These are phyloP conservation scores for Haemorhous mexicanus DNA, from an alignment of 2,113 vertebrate species.

Conservation along the genomic window DNA sequence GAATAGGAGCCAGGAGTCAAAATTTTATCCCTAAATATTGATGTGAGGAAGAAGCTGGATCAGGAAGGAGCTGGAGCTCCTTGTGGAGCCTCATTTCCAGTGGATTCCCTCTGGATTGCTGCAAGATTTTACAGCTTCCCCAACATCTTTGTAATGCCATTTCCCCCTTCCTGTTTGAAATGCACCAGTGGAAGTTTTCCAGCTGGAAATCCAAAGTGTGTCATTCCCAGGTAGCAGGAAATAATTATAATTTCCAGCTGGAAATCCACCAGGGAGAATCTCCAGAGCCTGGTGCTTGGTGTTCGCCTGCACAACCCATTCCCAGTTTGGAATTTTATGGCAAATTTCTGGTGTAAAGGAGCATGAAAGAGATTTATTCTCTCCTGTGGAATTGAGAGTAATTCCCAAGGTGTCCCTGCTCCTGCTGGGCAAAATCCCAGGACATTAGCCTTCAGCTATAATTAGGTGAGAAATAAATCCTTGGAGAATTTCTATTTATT, in stretches of 20 bases:
- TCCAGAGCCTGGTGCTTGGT: not conserved
- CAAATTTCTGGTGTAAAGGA: not conserved
- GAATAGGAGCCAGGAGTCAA: not conserved
- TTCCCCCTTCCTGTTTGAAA: not conserved
- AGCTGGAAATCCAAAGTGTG: not conserved
- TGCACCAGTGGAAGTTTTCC: accelerated
- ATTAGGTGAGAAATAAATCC: not conserved
- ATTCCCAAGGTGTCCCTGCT: not conserved
- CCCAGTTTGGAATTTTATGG: not conserved
- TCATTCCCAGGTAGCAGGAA: not conserved
- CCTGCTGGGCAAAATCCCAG: not conserved
- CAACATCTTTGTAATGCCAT: not conserved
- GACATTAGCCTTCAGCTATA: not conserved
- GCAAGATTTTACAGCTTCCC: not conserved
- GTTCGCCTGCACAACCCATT: accelerated
- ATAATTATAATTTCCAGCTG: not conserved
- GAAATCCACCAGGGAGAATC: not conserved
- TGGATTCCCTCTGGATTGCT: not conserved
- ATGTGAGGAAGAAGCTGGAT: not conserved
- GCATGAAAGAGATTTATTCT: not conserved
- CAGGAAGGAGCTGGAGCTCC: not conserved
- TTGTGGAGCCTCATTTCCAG: not conserved
- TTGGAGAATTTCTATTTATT: not conserved
- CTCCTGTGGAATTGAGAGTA: not conserved
- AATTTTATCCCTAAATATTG: not conserved